These are phyloP conservation scores for Apaloderma vittatum DNA, from an alignment of 2,113 vertebrate genomes.

Conservation along the genomic window DNA sequence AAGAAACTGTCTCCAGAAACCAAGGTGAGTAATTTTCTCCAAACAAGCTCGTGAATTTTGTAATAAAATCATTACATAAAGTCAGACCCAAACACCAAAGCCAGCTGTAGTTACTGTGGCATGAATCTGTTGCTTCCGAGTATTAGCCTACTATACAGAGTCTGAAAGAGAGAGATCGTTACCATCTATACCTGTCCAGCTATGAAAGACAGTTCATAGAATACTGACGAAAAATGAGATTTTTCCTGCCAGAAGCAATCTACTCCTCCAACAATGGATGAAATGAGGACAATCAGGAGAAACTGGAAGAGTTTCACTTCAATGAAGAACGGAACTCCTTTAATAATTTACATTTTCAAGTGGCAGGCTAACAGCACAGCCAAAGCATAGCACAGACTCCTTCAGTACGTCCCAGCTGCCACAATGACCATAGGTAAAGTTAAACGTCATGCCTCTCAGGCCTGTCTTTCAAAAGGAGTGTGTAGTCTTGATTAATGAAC, in stretches of 20 bases:
- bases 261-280: background rate
- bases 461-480: background rate
- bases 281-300: background rate
- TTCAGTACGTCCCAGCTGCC: background rate
- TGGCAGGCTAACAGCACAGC: background rate
- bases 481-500: background rate
- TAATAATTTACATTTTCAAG: background rate
- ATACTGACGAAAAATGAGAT: background rate
- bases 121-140: background rate
- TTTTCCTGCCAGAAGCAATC: background rate
- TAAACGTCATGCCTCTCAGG: background rate
- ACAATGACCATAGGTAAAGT: background rate
- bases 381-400: background rate
- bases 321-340: background rate
- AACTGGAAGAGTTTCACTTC: background rate
- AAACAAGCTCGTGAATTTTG: background rate
- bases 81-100: background rate
- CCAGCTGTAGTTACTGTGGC: fast-evolving
- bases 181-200: background rate
- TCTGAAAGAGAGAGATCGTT: background rate
- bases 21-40: background rate
- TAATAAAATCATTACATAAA: background rate
- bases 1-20: background rate
- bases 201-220: background rate
- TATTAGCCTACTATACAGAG: background rate